phyloP scores from a whole-genome alignment of 2,888 invertebrate species.

The Spisula subtruncata region DNA sequence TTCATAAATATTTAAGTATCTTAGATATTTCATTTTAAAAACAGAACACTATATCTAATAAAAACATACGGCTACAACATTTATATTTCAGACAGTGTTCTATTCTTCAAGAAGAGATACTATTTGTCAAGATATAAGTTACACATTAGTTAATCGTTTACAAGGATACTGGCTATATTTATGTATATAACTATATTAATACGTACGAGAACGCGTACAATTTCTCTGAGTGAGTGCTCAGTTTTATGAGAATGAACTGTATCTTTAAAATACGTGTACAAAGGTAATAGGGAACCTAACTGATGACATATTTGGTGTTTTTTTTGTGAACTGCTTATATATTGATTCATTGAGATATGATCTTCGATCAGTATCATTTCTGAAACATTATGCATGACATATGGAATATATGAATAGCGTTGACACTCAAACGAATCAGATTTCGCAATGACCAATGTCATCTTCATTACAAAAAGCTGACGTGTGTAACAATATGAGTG shows the following conservation, averaged over 20 bases:
- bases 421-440: not conserved
- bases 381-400: not conserved
- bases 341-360: not conserved
- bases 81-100: not conserved
- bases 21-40: not conserved
- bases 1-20: not conserved
- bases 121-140: not conserved
- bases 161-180: not conserved
- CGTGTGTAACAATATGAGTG: too few species aligned
- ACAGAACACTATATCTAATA: not conserved
- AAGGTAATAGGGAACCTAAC: not conserved
- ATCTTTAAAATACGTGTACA: not conserved
- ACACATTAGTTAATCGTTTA: not conserved
- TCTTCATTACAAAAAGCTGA: not conserved
- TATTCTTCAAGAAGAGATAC: not conserved
- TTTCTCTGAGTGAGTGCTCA: not conserved
- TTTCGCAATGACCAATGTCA: not conserved
- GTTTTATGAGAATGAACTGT: not conserved
- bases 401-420: not conserved
- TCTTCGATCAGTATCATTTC: not conserved
- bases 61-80: not conserved
- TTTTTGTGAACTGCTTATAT: constrained; percentile 9
- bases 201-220: not conserved
- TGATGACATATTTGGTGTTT: constrained; percentile 7
- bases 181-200: too few species aligned